Evolutionary conservation across 2,888 invertebrate species (phyloP), one percentile per base, ranked within the genome.

Genomic region (Drosophila niveifrons): DNA sequence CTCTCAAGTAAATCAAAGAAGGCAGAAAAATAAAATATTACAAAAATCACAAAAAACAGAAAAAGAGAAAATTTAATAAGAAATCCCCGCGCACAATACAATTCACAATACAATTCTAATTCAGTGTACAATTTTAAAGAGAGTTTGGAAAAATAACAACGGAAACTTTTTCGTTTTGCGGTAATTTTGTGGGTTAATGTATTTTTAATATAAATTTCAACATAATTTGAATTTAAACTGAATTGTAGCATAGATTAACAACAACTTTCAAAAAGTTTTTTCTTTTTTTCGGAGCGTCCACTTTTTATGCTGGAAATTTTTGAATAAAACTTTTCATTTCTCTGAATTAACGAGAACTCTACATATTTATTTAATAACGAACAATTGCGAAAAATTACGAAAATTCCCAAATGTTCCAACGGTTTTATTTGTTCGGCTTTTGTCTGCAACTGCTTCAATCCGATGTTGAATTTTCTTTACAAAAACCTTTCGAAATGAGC

Each of bases 131-230:
- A 17, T 43, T 44, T 44, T 43, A 1, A 3, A 39, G 34, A 7
- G 52, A 31, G 36, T 11, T 39, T 44, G 11, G 18, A n/a, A 10
- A 28, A 36, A 31, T 36, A 23, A 23, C 23, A 23, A 23, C 0
- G 23, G 9, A 59, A 61, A 66, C 11, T 43, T 52, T 46, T 53
- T 28, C 13, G 52, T 9, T 44, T 44, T 57, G 48, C 13, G 50
- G 53, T 62, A 44, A 51, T 52, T 71, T 52, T 50, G 15, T 43
- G 36, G 46, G 72, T 61, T 68, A 68, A 75, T 68, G 63, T 51
- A 13, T 43, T 53, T 75, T 75, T 78, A 78, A 78, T 78, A 68
- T 61, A 68, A 73, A 74, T 78, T 64, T 48, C 43, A 75, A 58
- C 61, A 53, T 75, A 75, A 75, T 75, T 75, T 61, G 43, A 73